A percentile compares a stretch with the other conserved stretches of the same genome.
Evolutionary conservation across 2,113 vertebrate genomes (phyloP).

Genomic region (Marmota flaviventris): DNA sequence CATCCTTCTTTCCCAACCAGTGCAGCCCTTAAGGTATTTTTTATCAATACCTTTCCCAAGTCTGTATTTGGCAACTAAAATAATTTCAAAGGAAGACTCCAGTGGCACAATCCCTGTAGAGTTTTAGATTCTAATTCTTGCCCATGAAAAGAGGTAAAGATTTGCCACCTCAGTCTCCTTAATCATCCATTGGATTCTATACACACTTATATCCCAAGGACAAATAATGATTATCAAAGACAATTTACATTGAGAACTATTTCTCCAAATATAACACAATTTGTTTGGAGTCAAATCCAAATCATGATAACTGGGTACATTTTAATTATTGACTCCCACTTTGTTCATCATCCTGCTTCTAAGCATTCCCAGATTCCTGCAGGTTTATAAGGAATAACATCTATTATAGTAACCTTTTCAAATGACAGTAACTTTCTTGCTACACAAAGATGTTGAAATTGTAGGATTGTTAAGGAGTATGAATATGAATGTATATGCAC

Average conservation of each 20-base stretch:
- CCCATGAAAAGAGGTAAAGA: neutral
- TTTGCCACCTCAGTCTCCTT: neutral
- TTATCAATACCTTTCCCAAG: neutral
- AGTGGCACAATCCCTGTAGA: neutral
- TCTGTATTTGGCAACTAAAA: neutral
- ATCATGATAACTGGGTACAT: conserved; percentile 38
- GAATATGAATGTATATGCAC: neutral
- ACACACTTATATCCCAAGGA: neutral
- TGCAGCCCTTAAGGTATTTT: neutral
- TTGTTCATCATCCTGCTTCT: conserved; percentile 46
- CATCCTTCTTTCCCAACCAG: neutral
- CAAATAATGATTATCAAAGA: conserved; percentile 44
- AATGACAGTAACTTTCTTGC: conserved; percentile 57
- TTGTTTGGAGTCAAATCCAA: neutral
- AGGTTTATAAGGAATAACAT: conserved; percentile 62
- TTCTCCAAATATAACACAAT: neutral
- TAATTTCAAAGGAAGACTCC: neutral
- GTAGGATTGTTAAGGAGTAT: conserved; percentile 29
- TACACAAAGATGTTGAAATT: conserved; percentile 55
- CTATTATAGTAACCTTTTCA: conserved; percentile 65
- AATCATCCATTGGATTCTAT: neutral
- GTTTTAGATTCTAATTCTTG: neutral
- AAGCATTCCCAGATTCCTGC: conserved; percentile 50
- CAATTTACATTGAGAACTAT: conserved; percentile 18
- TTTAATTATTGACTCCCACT: conserved; percentile 28